Percentiles rank a stretch among this genome's conserved stretches.
Conservation (phyloP, 2,888 invertebrate genomes). For the Harpalus rubripes region DNA sequence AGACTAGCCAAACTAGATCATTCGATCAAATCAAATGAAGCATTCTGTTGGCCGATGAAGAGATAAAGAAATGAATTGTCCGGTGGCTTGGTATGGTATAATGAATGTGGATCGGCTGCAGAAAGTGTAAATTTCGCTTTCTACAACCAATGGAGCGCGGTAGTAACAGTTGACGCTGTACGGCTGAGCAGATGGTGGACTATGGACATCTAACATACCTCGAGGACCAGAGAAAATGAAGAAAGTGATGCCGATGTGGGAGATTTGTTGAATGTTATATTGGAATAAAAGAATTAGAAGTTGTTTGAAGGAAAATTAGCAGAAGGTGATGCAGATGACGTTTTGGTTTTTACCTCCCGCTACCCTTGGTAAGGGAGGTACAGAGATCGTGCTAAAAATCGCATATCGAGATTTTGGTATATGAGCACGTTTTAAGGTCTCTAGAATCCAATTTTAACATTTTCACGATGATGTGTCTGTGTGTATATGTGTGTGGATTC, state of each 20-base stretch:
- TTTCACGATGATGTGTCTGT: no score
- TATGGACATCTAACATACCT: neutral
- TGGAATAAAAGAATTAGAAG: no score
- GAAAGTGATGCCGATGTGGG: neutral
- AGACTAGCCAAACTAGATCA: neutral
- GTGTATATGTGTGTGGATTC: no score
- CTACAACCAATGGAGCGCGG: constrained; percentile 14
- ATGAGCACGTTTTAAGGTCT: no score
- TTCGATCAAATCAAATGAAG: neutral
- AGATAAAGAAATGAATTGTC: neutral
- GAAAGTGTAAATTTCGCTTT: constrained; percentile 44
- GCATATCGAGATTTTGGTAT: no score
- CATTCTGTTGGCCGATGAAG: neutral
- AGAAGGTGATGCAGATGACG: no score
- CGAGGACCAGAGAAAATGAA: neutral
- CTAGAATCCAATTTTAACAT: no score
- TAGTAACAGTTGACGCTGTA: neutral
- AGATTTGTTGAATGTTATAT: no score
- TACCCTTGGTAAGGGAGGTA: no score
- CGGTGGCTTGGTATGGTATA: neutral
- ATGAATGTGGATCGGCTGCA: constrained; percentile 1
- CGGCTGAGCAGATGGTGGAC: constrained; percentile 23
- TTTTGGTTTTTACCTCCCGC: no score
- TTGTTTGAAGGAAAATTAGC: no score
- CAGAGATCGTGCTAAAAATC: no score